These are phyloP conservation scores for Cynopterus brachyotis DNA, from an alignment of 2,113 vertebrate species.

Conservation along the genomic window DNA sequence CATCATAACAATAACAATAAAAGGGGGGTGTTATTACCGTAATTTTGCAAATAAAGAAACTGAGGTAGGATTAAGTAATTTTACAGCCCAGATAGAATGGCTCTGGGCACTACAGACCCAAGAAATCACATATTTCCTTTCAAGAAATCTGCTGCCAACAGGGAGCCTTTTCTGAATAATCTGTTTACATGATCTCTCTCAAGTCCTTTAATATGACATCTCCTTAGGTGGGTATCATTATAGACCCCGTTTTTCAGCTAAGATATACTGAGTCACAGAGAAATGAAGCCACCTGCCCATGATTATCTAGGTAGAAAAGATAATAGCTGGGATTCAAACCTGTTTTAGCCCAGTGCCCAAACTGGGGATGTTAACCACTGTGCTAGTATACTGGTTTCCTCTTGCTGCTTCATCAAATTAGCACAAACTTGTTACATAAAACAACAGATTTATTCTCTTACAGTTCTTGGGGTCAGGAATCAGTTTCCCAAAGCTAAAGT, in stretches of 20 bases:
- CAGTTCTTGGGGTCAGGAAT: background rate
- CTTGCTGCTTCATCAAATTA: background rate
- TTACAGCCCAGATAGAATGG: background rate
- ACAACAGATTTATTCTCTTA: background rate
- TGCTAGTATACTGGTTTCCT: background rate
- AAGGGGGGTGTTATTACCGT: rapidly evolving
- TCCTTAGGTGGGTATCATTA: too few relatives aligned
- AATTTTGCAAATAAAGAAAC: background rate
- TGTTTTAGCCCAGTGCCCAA: background rate
- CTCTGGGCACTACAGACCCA: background rate
- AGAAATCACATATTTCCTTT: background rate
- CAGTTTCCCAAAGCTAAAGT: background rate
- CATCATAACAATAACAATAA: background rate
- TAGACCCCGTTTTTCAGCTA: background rate
- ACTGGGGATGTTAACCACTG: rapidly evolving
- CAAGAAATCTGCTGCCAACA: background rate
- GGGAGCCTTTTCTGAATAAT: background rate
- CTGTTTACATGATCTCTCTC: background rate
- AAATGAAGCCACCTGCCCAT: background rate
- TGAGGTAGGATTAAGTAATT: background rate
- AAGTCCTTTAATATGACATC: background rate
- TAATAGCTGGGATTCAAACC: background rate
- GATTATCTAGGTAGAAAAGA: background rate
- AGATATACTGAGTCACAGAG: background rate
- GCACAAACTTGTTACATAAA: background rate